Conservation (phyloP, 2,113 vertebrate genomes). For the Triplophysa dalaica region DNA sequence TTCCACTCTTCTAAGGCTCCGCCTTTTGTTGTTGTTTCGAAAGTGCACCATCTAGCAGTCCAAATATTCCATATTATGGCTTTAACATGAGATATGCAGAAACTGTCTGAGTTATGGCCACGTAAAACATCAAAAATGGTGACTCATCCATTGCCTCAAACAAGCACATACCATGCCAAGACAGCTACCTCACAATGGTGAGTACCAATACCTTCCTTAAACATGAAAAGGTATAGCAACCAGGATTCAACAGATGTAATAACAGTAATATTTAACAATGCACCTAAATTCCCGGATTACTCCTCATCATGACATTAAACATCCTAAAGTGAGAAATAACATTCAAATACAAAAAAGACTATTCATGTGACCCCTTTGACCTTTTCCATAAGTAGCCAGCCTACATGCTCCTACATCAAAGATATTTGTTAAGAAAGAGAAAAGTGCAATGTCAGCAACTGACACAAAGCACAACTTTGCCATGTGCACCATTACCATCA, state of each 20-base stretch:
- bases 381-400: not conserved
- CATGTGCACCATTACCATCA: no score
- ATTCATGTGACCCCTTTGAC: not conserved
- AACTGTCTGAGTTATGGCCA: no score
- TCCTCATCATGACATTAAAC: slow-evolving; percentile 1
- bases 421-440: not conserved
- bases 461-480: not conserved
- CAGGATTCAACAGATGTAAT: slow-evolving; percentile 2
- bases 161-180: slow-evolving; percentile 16
- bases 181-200: slow-evolving; percentile 19
- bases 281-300: not conserved
- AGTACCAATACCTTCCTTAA: slow-evolving; percentile 12
- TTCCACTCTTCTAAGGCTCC: no score
- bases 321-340: not conserved
- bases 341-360: not conserved
- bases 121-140: slow-evolving; percentile 45
- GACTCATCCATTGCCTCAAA: slow-evolving; percentile 42
- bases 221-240: not conserved
- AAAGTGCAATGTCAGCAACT: not conserved
- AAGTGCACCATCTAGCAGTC: no score
- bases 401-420: not conserved
- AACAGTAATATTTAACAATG: not conserved
- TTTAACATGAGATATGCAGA: no score
- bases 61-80: no score
- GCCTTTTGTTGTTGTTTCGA: no score